Base-by-base conservation (phyloP, 1,140 invertebrate species). In the Bombus confusus region DNA sequence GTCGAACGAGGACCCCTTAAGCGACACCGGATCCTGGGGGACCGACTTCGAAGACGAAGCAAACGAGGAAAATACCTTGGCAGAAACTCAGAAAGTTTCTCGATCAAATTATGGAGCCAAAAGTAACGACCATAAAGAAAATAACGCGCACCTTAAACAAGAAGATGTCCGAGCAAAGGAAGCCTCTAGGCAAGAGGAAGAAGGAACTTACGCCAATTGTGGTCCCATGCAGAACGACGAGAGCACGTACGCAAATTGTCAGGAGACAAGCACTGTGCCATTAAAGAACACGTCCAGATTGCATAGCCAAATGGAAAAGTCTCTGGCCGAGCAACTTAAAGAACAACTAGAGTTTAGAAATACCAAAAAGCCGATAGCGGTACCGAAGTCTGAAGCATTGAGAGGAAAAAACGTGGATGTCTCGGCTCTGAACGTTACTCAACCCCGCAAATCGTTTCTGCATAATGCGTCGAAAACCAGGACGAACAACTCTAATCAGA, bases 21-120 rank as follows among this genome's bases (percentile, higher is more conserved):
- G 92, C 81, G 94, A 94, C 75, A 91, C 80, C 15, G 92, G 89
- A 64, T 94, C 92, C 9, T 95, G 94, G 94, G 94, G 91, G 34
- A 94, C 94, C 0, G 94, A 94, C 10, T 95, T 94, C n/a, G 93
- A 94, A 1, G 94, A 94, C 66, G 91, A 91, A 10, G 43, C 34
- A 9, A 43, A n/a, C 39, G 89, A 92, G 18, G 93, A 93, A 8
- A 89, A 78, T 28, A 77, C 86, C 22, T 71, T 52, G 1, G 5
- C 31, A 0, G 75, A 47, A 9, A n/a, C 9, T 15, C 77, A 52
- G 15, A 78, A 81, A 69, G 43, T 73, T 3, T 10, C 28, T 10
- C 72, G 79, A 37, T n/a, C 37, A 15, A 81, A 41, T 37, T 22
- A 34, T 1, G 66, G 3, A 8, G 41, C 43, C 3, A 74, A 39